Percentiles rank a stretch among this genome's conserved stretches.
phyloP scores from a whole-genome alignment of 1,140 invertebrate species.

The Apis florea region DNA sequence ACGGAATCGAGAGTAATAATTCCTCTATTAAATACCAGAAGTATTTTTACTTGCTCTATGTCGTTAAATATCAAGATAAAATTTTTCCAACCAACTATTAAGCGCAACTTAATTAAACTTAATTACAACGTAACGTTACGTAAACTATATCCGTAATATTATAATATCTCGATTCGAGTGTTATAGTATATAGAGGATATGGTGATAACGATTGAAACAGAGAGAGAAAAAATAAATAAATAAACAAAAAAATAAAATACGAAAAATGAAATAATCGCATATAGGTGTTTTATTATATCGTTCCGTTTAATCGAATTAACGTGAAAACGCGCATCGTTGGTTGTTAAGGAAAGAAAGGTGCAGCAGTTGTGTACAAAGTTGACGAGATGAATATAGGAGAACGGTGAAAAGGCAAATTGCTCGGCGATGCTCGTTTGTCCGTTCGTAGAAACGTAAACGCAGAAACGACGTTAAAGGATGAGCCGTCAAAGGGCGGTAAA shows the following conservation, averaged over 20 bases:
- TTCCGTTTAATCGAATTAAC: background rate
- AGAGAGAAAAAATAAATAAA: too few species aligned
- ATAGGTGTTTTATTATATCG: too few species aligned
- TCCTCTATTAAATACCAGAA: background rate
- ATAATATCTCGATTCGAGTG: too few species aligned
- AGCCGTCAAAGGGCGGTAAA: conserved; percentile 30
- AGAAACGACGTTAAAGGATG: conserved; percentile 30
- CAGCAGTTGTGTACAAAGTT: background rate
- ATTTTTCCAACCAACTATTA: too few species aligned
- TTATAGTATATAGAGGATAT: too few species aligned
- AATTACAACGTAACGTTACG: too few species aligned
- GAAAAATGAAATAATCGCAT: too few species aligned
- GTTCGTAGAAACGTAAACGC: conserved; percentile 25
- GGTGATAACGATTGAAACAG: too few species aligned
- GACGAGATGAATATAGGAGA: conserved; percentile 5
- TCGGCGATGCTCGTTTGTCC: conserved; percentile 28
- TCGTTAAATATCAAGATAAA: background rate
- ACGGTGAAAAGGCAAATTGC: conserved; percentile 34
- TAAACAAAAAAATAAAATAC: too few species aligned
- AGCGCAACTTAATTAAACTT: background rate
- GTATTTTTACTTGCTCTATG: background rate
- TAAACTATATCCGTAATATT: too few species aligned
- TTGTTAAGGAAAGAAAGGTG: background rate
- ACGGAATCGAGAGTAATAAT: conserved; percentile 10
- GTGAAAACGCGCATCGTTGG: background rate